Percentiles rank a stretch among this genome's conserved stretches.
Conservation (phyloP, 2,888 invertebrate species). For the Ariolimax columbianus region DNA sequence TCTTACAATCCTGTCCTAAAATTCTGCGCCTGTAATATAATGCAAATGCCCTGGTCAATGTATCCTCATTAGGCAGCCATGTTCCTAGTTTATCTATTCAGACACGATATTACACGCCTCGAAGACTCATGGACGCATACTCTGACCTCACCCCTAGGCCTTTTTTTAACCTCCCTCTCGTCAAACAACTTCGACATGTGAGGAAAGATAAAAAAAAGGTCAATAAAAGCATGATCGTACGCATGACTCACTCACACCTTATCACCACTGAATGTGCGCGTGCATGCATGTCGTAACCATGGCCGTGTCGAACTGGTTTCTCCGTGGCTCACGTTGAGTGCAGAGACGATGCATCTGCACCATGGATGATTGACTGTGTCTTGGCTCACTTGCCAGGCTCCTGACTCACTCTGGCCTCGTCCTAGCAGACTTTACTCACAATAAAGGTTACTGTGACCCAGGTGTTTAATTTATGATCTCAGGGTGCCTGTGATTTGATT, state of each 20-base stretch:
- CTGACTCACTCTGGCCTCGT: constrained; percentile 13
- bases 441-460: constrained; percentile 37
- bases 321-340: background rate
- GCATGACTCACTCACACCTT: constrained; percentile 37
- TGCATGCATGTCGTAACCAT: constrained; percentile 29
- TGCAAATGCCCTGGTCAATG: background rate
- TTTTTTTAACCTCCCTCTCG: background rate
- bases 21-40: too few relatives aligned
- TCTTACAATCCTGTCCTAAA: too few relatives aligned
- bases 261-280: constrained; percentile 18
- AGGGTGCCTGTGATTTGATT: background rate
- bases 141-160: constrained; percentile 14
- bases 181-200: background rate
- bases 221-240: background rate
- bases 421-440: constrained; percentile 25
- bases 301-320: background rate
- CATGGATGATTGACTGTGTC: constrained; percentile 17
- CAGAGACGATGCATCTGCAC: background rate
- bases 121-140: background rate
- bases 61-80: background rate
- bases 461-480: background rate
- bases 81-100: background rate
- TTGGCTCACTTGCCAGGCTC: background rate
- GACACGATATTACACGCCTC: background rate
- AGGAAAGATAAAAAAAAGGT: background rate